Evolutionary conservation across 2,888 invertebrate species (phyloP), one percentile per base, ranked within the genome.

Genomic region (Cyaniris semiargus): DNA sequence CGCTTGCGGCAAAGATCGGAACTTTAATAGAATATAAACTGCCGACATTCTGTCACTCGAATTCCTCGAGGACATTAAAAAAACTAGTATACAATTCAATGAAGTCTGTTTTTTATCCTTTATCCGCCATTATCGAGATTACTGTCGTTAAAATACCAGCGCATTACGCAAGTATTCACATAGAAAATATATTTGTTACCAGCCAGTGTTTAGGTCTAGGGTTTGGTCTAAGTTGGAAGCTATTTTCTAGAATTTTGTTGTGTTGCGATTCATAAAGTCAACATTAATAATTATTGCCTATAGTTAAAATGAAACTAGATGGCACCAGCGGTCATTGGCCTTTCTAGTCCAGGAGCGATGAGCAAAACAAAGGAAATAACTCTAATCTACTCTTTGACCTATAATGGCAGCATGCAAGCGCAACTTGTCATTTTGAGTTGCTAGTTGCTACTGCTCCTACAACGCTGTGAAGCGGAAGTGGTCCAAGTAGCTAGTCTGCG

Each of bases 111-210:
- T 79, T 79, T 78, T 77, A 74, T 74, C 76, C 70, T 80, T 79
- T 81, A 81, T 81, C 78, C 76, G 76, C 77, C 78, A 80, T 81
- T 81, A 80, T 79, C 76, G 79, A 77, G 80, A 82, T 81, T 81
- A 78, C 79, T 75, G 80, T 79, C 78, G 79, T 81, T 80, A 79
- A 80, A 78, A 79, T 79, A 78, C 79, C 79, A 58, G 60, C 34
- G 75, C 77, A 76, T 79, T 79, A 60, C 75, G 71, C 70, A 78
- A 79, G 71, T 38, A 53, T 70, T 76, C 71, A 53, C 77, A 56
- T 74, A 15, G 60, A 31, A 71, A 77, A 58, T 77, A 23, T 77
- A 56, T 77, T 58, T 77, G 60, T 77, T 77, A 7, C 44, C 23
- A 7, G 48, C 18, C 44, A 72, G 6, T 72, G 72, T 38, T 71